Base-by-base conservation (phyloP, 2,888 invertebrate species). In the Branchellion lobata region DNA sequence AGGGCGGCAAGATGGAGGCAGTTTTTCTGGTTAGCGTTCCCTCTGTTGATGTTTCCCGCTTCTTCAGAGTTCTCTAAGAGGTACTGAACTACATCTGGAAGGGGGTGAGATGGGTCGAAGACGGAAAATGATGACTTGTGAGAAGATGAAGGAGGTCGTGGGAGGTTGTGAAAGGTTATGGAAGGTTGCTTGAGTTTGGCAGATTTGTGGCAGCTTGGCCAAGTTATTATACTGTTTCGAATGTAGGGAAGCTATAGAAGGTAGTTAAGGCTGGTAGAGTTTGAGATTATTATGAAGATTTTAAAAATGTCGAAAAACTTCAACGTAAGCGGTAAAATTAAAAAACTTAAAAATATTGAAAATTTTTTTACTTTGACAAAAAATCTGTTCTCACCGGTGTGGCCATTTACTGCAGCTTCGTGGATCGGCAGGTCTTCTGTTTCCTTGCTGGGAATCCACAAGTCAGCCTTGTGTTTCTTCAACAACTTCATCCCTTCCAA, bases 341-440 rank as follows among this genome's bases (percentile, higher is more conserved):
- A n/a, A n/a, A n/a, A n/a, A n/a, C n/a, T n/a, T n/a, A n/a, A n/a
- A n/a, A n/a, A n/a, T n/a, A n/a, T n/a, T n/a, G n/a, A n/a, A n/a
- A n/a, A n/a, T n/a, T n/a, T n/a, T n/a, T n/a, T n/a, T n/a, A n/a
- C n/a, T n/a, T n/a, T n/a, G n/a, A n/a, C n/a, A n/a, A n/a, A n/a
- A n/a, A n/a, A n/a, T n/a, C n/a, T n/a, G n/a, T n/a, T n/a, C 40
- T 82, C 83, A 89, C 89, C 89, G 82, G 93, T 91, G 81, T 95
- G 90, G 0, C 96, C 96, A 0, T 95, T 95, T 65, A 93, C 92
- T 0, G 96, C 93, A 0, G 98, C 97, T 88, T 99, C 98, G 86
- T 99, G 98, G 33, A 98, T 89, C 0, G 98, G 95, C 79, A 95
- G 90, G 87, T 98, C 98, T 0, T 98, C 98, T 85, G 94, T 92